Percentiles rank a stretch among this genome's conserved stretches.
Evolutionary conservation across 2,113 vertebrate species (phyloP).

Genomic region (Megaceryle torquata): DNA sequence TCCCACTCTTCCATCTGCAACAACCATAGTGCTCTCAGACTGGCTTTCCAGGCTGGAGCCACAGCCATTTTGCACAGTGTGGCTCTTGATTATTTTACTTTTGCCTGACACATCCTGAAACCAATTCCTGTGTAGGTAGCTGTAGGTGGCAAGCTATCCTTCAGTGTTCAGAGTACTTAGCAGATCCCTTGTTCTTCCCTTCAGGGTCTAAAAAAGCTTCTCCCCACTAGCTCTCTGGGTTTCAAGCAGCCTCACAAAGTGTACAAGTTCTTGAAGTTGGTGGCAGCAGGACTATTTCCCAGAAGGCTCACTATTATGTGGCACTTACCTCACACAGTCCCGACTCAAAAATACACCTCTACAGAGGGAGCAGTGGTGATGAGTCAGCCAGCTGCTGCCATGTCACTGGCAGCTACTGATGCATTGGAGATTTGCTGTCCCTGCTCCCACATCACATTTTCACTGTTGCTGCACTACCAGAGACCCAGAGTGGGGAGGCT

Average conservation of each 20-base stretch:
- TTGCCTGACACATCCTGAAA: not conserved
- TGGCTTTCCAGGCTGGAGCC: not conserved
- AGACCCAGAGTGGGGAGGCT: not conserved
- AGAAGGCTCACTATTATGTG: not conserved
- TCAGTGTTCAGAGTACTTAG: not conserved
- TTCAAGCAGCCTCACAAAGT: not conserved
- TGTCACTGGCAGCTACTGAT: not conserved
- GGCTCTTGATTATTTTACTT: not conserved
- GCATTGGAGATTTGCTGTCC: not conserved
- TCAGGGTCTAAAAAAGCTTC: not conserved
- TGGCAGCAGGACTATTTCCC: not conserved
- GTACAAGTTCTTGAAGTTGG: not conserved
- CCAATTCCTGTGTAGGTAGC: not conserved
- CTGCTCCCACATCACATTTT: not conserved
- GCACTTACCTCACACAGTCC: not conserved
- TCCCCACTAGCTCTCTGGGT: not conserved
- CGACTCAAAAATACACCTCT: not conserved
- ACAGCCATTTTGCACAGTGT: not conserved
- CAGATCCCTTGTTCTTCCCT: not conserved
- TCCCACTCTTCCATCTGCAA: not conserved
- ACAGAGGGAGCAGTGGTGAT: not conserved
- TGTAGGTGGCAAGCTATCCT: not conserved
- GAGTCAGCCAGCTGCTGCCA: not conserved
- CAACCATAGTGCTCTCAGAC: not conserved
- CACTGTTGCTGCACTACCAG: not conserved